Evolutionary conservation across 2,797 vertebrate genomes (phyloP).

Genomic region (Neosilurus mollespiculum): DNA sequence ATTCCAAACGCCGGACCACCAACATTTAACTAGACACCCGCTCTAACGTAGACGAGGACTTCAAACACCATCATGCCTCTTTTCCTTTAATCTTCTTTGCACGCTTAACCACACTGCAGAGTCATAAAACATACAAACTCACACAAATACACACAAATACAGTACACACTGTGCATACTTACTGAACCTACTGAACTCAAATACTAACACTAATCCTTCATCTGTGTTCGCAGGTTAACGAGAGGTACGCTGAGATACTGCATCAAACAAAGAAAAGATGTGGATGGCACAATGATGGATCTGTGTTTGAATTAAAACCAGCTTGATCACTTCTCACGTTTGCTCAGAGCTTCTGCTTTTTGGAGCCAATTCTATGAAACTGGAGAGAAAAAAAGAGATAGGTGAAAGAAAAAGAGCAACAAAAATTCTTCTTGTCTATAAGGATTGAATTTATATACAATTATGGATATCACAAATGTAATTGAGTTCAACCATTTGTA

Average conservation of each 20-base stretch:
- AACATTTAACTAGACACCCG: slow-evolving; percentile 50
- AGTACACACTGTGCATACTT: slow-evolving; percentile 9
- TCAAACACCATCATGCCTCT: slow-evolving; percentile 38
- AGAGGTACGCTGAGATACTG: background rate
- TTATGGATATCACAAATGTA: slow-evolving; percentile 12
- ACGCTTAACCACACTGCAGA: slow-evolving; percentile 47
- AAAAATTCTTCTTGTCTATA: background rate
- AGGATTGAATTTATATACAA: slow-evolving; percentile 7
- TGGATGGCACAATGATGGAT: slow-evolving; percentile 15
- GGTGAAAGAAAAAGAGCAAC: background rate
- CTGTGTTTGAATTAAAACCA: slow-evolving; percentile 26
- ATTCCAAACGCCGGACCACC: slow-evolving; percentile 49
- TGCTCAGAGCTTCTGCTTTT: slow-evolving; percentile 5
- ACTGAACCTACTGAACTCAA: slow-evolving; percentile 18
- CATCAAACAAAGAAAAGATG: background rate
- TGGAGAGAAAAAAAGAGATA: background rate
- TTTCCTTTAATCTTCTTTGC: slow-evolving; percentile 55
- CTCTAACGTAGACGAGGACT: slow-evolving; percentile 45
- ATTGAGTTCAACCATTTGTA: slow-evolving; percentile 11
- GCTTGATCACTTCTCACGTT: slow-evolving; percentile 4
- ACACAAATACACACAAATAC: slow-evolving; percentile 25
- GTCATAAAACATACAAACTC: slow-evolving; percentile 37
- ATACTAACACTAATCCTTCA: slow-evolving; percentile 20
- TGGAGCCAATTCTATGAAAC: background rate
- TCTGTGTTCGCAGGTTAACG: slow-evolving; percentile 15